Conservation (phyloP, 2,888 invertebrate species). For the Metacarcinus magister region DNA sequence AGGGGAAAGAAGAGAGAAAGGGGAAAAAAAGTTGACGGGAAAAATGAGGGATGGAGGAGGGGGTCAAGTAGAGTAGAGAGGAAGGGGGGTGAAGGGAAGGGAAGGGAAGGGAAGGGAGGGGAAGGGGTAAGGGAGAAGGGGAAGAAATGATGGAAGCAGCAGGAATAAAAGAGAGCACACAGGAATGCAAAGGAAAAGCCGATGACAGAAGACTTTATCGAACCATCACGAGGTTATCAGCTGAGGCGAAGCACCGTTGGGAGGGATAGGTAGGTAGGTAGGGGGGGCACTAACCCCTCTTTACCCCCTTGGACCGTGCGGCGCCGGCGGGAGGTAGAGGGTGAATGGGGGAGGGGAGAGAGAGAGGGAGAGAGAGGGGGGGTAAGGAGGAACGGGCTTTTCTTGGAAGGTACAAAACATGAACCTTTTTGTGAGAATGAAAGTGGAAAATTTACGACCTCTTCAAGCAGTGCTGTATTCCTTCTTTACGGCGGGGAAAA, state of each 20-base stretch:
- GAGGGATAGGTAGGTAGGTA: neutral
- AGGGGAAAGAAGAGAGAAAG: neutral
- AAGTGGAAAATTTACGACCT: neutral
- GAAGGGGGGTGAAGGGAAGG: neutral
- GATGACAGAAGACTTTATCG: slow-evolving; percentile 5
- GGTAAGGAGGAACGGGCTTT: neutral
- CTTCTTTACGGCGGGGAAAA: neutral
- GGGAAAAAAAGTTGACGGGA: neutral
- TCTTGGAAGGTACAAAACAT: neutral
- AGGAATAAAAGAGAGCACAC: neutral
- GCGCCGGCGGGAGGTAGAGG: neutral
- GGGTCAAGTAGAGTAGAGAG: neutral
- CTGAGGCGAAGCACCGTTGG: neutral
- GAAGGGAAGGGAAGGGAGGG: neutral
- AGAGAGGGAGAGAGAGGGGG: neutral
- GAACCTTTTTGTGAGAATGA: neutral
- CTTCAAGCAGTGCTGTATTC: neutral
- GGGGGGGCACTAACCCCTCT: neutral
- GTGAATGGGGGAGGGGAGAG: neutral
- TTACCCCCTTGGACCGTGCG: neutral
- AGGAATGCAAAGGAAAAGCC: slow-evolving; percentile 26
- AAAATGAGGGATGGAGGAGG: slow-evolving; percentile 1
- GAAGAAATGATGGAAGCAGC: neutral
- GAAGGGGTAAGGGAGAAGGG: neutral
- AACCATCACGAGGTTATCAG: neutral